Evolutionary conservation across 2,888 invertebrate species (phyloP).

Genomic region (Folsomia candida): DNA sequence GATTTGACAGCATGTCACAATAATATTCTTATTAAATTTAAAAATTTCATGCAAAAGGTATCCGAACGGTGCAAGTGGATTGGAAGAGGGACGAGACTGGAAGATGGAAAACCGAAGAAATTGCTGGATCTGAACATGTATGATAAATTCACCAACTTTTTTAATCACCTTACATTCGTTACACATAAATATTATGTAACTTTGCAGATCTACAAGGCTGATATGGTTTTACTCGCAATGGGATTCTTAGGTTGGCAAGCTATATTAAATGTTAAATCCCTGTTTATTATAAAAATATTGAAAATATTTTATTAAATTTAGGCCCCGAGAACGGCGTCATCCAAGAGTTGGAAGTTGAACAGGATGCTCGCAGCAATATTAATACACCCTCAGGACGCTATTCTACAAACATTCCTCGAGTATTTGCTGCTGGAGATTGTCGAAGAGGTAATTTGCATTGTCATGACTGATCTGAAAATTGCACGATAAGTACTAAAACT

Average conservation of each 20-base stretch:
- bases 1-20: neutral
- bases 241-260: too few relatives aligned
- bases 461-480: too few relatives aligned
- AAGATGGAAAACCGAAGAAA: constrained; percentile 89
- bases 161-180: neutral
- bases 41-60: constrained; percentile 52
- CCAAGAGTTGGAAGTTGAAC: constrained; percentile 70
- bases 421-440: constrained; percentile 97
- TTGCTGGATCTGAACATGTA: constrained; percentile 71
- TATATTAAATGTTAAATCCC: too few relatives aligned
- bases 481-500: neutral
- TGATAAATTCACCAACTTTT: constrained; percentile 1
- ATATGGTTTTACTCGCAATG: constrained; percentile 94
- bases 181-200: neutral
- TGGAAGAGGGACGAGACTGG: constrained; percentile 89
- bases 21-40: neutral
- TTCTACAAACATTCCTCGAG: constrained; percentile 73
- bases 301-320: too few relatives aligned
- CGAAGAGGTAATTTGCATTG: constrained; percentile 76
- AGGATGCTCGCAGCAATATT: constrained; percentile 91
- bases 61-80: constrained; percentile 83
- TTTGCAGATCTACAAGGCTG: constrained; percentile 70
- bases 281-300: too few relatives aligned
- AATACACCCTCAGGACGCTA: constrained; percentile 75
- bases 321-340: constrained; percentile 90